Evolutionary conservation across 2,113 vertebrate species (phyloP).

Genomic region (Heloderma charlesbogerti): DNA sequence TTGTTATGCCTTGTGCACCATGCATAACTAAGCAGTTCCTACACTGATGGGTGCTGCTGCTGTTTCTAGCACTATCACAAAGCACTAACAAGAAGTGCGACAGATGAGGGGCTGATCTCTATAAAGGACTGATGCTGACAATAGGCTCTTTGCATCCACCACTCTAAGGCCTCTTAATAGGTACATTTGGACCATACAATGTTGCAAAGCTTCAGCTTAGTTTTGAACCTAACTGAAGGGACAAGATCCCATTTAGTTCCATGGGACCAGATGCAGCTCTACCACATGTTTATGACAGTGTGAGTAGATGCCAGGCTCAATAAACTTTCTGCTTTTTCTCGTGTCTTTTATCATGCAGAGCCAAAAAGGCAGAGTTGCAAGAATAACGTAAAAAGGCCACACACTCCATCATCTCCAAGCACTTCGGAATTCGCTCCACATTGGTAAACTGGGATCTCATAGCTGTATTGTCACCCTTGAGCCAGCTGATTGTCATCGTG

Average conservation of each 20-base stretch:
- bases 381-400: slow-evolving; percentile 51
- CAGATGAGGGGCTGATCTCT: background rate
- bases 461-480: slow-evolving; percentile 87
- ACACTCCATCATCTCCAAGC: slow-evolving; percentile 91
- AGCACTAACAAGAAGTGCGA: slow-evolving; percentile 8
- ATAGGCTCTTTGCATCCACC: background rate
- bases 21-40: background rate
- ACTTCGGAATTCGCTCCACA: slow-evolving; percentile 91
- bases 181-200: background rate
- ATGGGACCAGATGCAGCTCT: fast-evolving
- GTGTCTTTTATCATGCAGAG: background rate
- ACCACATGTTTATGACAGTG: background rate
- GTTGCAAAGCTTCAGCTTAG: background rate
- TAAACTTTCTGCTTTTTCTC: background rate
- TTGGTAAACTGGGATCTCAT: slow-evolving; percentile 85
- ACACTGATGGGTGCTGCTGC: background rate
- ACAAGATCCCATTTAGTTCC: background rate
- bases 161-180: background rate
- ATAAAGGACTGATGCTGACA: fast-evolving
- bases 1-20: background rate
- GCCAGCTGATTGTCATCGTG: slow-evolving; percentile 88
- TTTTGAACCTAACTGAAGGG: background rate
- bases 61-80: background rate
- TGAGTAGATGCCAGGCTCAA: background rate
- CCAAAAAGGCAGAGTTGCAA: background rate